Conservation (phyloP, 2,797 vertebrate genomes). For the Buphagus erythrorhynchus region DNA sequence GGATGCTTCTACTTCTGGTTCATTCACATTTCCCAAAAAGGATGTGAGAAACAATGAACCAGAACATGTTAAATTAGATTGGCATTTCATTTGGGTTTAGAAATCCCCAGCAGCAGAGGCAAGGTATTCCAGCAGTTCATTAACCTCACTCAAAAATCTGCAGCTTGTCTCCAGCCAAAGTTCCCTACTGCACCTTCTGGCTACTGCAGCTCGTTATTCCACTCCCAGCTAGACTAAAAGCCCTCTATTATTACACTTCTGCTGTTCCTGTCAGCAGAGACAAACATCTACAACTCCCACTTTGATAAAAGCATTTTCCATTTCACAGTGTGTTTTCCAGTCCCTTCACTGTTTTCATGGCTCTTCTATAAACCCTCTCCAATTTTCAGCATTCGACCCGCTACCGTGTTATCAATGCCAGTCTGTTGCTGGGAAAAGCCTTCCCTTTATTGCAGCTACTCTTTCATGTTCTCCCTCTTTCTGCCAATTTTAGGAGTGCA, state of each 20-base stretch:
- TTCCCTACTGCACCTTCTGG: slow-evolving; percentile 34
- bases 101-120: neutral
- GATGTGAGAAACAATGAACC: neutral
- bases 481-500: slow-evolving; percentile 33
- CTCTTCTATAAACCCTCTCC: slow-evolving; percentile 41
- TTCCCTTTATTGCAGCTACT: slow-evolving; percentile 43
- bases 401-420: slow-evolving; percentile 9
- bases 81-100: neutral
- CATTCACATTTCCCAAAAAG: neutral
- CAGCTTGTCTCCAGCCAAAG: slow-evolving; percentile 29
- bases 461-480: slow-evolving; percentile 24
- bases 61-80: neutral
- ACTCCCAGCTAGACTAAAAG: neutral
- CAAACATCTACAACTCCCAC: slow-evolving; percentile 48
- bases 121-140: slow-evolving; percentile 53
- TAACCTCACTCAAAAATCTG: slow-evolving; percentile 20
- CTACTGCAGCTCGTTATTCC: slow-evolving; percentile 43
- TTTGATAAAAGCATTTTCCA: slow-evolving; percentile 34
- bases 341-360: neutral
- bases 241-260: slow-evolving; percentile 47
- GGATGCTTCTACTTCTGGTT: neutral
- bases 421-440: slow-evolving; percentile 38
- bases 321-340: slow-evolving; percentile 18
- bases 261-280: slow-evolving; percentile 46
- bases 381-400: neutral